Base-by-base conservation (phyloP, 2,113 vertebrate genomes). In the Odontesthes bonariensis region DNA sequence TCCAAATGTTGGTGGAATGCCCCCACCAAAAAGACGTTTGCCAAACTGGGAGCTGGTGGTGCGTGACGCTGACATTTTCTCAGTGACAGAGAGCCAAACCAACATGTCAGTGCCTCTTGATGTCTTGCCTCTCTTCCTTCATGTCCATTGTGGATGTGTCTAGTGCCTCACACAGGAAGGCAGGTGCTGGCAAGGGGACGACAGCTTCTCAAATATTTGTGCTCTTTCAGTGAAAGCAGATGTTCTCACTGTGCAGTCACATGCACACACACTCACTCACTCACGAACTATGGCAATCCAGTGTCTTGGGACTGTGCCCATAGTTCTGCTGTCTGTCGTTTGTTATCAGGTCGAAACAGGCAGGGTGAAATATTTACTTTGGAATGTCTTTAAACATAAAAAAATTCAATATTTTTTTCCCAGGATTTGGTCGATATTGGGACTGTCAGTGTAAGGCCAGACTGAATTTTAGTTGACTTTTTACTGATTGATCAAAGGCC, bases 301-400 rank as follows among this genome's bases (percentile, higher is more conserved):
- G 56, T 17, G 54, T 77, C 80, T 77, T 38, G 89, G 88, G 85
- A 88, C 68, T 77, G 74, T 71, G 71, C 54, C 77, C 76, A 53
- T 51, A 27, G 65, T 57, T 67, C 55, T 77, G 73, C 76, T 91
- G 86, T 87, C 81, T 82, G 81, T 57, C 46, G 8, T 79, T 81
- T 78, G 83, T 90, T 93, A 92, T 93, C 93, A 87, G 88, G 76
- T 46, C 51, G 74, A 81, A 86, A 79, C 91, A 93, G 86, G 54
- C 57, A 79, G 77, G 65, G 35, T 3, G 1, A 73, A 86, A 76
- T 83, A 72, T 88, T 89, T 82, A 10, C 42, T 69, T 62, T 82
- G 82, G 75, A 81, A 67, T 0, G 12, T 86, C 75, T 74, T 84
- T 56, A 80, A 55, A 57, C 68, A 69, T 44, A 79, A 53, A 51